phyloP scores from a whole-genome alignment of 2,888 invertebrate species.

The Caenorhabditis sulstoni region DNA sequence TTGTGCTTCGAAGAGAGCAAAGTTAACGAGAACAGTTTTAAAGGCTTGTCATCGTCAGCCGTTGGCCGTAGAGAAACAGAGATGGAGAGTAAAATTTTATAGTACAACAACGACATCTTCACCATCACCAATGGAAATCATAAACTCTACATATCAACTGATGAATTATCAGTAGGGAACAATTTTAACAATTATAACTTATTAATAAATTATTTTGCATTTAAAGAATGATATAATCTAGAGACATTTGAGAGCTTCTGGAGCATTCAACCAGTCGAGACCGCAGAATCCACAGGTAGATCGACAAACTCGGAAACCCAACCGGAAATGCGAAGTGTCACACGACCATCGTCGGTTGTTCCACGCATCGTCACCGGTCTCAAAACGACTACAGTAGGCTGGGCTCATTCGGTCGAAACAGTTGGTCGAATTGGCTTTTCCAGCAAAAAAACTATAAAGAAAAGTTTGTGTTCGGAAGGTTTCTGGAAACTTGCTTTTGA shows the following conservation, averaged over 20 bases:
- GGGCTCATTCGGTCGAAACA: conserved; percentile 71
- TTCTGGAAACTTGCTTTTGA: conserved; percentile 43
- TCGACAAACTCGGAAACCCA: conserved; percentile 70
- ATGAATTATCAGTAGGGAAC: conserved; percentile 26
- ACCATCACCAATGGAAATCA: conserved; percentile 56
- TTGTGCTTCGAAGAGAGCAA: not conserved
- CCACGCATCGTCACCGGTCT: conserved; percentile 67
- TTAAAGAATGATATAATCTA: not conserved
- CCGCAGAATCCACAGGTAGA: conserved; percentile 68
- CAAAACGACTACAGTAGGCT: conserved; percentile 64
- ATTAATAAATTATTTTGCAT: conserved; percentile 17
- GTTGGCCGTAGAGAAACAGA: conserved; percentile 29
- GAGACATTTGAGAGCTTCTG: conserved; percentile 64
- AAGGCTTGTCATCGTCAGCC: conserved; percentile 49
- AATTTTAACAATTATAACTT: conserved; percentile 38
- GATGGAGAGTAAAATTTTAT: conserved; percentile 54
- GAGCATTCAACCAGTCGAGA: conserved; percentile 66
- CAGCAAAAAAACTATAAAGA: conserved; percentile 65
- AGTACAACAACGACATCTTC: conserved; percentile 45
- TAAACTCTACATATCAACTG: conserved; percentile 51
- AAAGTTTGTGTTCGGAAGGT: too few relatives aligned
- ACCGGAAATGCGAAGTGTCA: conserved; percentile 65
- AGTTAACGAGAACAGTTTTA: conserved; percentile 8
- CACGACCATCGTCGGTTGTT: conserved; percentile 68
- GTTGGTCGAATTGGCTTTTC: conserved; percentile 61